Evolutionary conservation across 2,888 invertebrate genomes (phyloP).

Genomic region (Trachelus troglodyta): DNA sequence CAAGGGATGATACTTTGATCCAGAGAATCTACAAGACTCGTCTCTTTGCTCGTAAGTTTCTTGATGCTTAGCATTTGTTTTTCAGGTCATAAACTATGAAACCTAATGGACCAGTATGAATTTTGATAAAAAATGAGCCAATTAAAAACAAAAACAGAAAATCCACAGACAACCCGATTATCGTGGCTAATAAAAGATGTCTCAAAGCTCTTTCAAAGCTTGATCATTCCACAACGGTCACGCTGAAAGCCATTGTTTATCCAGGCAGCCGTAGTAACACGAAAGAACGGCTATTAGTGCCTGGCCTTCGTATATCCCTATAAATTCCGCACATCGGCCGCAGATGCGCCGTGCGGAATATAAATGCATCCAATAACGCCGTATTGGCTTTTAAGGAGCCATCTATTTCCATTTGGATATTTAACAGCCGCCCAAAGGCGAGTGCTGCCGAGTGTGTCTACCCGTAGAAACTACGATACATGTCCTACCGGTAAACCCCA

Average conservation of each 20-base stretch:
- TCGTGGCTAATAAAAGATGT: background rate
- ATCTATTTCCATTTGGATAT: slow-evolving; percentile 9
- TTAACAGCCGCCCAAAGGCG: slow-evolving; percentile 18
- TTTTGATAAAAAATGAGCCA: too few relatives aligned
- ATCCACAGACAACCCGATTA: background rate
- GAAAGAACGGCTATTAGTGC: slow-evolving; percentile 14
- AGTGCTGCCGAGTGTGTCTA: background rate
- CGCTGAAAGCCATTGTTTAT: background rate
- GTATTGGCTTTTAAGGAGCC: slow-evolving; percentile 14
- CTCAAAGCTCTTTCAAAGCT: background rate
- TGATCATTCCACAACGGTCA: background rate
- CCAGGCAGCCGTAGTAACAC: slow-evolving; percentile 6
- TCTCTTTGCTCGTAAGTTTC: too few relatives aligned
- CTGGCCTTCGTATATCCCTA: slow-evolving; percentile 11
- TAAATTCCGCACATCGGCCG: slow-evolving; percentile 17
- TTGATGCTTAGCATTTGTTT: too few relatives aligned
- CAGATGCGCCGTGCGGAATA: slow-evolving; percentile 15
- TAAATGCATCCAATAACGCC: slow-evolving; percentile 12
- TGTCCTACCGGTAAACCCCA: background rate
- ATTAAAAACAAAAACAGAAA: too few relatives aligned
- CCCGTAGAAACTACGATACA: background rate
- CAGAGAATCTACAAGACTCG: too few relatives aligned
- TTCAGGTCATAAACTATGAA: background rate
- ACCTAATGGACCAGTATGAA: too few relatives aligned
- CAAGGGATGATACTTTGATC: too few relatives aligned